These are phyloP conservation scores for Tuberolachnus salignus DNA, from an alignment of 2,888 invertebrate species.

Conservation along the genomic window DNA sequence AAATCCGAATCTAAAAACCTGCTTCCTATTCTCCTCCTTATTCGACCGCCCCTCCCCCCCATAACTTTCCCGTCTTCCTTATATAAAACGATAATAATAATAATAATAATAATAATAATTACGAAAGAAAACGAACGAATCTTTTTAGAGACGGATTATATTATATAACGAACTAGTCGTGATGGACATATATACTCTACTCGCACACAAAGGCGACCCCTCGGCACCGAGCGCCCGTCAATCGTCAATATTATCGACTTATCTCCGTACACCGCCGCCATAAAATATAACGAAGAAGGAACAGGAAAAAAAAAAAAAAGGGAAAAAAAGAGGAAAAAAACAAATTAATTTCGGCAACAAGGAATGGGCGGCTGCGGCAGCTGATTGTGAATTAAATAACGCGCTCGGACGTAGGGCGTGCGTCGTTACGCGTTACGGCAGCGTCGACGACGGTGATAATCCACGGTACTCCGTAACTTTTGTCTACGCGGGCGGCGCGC, in stretches of 20 bases:
- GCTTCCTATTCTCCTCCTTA: too few species aligned
- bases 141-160: conserved; percentile 24
- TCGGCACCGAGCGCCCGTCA: conserved; percentile 28
- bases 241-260: conserved; percentile 52
- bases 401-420: conserved; percentile 2
- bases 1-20: too few species aligned
- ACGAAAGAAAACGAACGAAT: background rate
- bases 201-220: conserved; percentile 20
- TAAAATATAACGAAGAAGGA: too few species aligned
- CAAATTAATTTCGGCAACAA: conserved; percentile 53
- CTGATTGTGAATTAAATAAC: conserved; percentile 55
- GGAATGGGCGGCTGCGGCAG: conserved; percentile 2
- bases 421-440: background rate
- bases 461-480: conserved; percentile 32
- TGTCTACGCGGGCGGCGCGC: conserved; percentile 26
- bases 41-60: too few species aligned
- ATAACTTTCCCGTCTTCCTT: too few species aligned
- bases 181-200: background rate
- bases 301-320: too few species aligned
- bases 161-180: conserved; percentile 20
- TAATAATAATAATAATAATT: too few species aligned
- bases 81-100: too few species aligned
- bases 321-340: conserved; percentile 46
- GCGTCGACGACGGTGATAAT: conserved; percentile 18
- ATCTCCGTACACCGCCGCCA: conserved; percentile 22